Conservation (phyloP, 2,797 vertebrate species). For the Phalanger gymnotis region DNA sequence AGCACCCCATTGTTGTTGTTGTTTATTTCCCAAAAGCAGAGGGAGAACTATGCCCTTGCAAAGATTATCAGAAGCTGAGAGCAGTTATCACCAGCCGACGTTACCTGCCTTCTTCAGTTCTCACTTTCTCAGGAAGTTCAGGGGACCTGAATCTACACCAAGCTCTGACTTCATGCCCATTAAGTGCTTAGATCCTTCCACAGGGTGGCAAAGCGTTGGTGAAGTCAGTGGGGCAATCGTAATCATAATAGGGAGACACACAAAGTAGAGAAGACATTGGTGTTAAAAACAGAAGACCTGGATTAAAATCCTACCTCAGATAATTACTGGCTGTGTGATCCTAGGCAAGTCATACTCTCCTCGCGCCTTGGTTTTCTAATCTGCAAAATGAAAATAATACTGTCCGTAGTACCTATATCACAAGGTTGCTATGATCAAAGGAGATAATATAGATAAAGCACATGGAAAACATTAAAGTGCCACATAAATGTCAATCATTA, state of each 20-base stretch:
- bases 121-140: neutral
- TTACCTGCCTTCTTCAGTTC: neutral
- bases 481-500: neutral
- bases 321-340: neutral
- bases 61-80: neutral
- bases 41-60: neutral
- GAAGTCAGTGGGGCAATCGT: neutral
- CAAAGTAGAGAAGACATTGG: neutral
- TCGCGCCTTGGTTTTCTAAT: neutral
- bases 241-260: neutral
- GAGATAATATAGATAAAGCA: neutral
- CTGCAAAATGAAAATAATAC: neutral
- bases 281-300: neutral
- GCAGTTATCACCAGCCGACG: neutral
- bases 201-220: no score
- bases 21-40: neutral
- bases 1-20: neutral
- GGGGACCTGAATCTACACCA: neutral
- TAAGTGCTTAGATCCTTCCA: neutral
- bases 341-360: neutral
- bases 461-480: neutral
- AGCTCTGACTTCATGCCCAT: neutral
- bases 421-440: neutral
- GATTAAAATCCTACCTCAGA: neutral
- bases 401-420: neutral